Evolutionary conservation across 2,797 vertebrate species (phyloP), one percentile per base, ranked within the genome.

Genomic region (Lagodon rhomboides): DNA sequence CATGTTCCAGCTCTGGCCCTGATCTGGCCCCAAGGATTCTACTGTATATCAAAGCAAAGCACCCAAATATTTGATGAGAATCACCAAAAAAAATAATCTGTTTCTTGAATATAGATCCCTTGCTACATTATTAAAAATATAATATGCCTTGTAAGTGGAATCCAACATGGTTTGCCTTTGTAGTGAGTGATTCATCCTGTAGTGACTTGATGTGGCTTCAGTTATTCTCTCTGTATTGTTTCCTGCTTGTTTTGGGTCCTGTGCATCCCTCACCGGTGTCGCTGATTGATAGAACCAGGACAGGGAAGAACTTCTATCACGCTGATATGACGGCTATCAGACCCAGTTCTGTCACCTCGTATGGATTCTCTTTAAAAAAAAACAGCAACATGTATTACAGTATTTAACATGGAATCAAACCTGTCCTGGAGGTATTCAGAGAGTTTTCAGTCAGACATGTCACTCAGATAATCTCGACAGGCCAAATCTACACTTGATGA

Each of bases 281-380:
- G 75, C 69, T 90, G 91, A 93, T 87, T 93, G 93, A 93, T 88
- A 81, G 90, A 94, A 94, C 91, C 91, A 92, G 91, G 84, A 84
- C 88, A 89, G 77, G 87, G 69, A 87, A 77, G 80, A 69, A 77
- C 85, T 87, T 87, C 75, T 84, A 68, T 83, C 79, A 73, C 82
- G 79, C 77, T 79, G 77, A 69, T 43, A 74, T 68, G 77, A 71
- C 80, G 84, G 79, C 80, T 81, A 66, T 87, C 76, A 93, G 90
- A 93, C 93, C 94, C 82, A 90, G 86, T 91, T 95, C 92, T 95
- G 94, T 94, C 94, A 93, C 69, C 46, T 61, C 55, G 55, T 64
- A 59, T 67, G 65, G 64, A 74, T 86, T 53, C 73, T 78, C 80
- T 83, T 78, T 86, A 34, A 81, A 78, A 75, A 78, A 74, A 74